Evolutionary conservation across 2,888 invertebrate genomes (phyloP).

Genomic region (Drosophila rubida): DNA sequence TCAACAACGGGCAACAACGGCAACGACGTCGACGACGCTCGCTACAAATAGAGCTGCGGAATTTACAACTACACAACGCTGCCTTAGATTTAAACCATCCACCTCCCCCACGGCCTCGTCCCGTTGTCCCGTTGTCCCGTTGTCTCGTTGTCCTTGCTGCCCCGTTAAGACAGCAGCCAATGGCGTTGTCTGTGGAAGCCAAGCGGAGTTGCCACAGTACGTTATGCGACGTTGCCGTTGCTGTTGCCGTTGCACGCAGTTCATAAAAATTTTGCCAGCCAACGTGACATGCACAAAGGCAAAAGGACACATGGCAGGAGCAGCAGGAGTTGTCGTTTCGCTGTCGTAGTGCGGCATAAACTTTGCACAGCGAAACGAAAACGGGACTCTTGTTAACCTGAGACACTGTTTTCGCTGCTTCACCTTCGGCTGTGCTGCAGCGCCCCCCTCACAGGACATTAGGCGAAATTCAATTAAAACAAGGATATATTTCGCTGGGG

Average conservation of each 20-base stretch:
- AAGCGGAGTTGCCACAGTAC: conserved; percentile 47
- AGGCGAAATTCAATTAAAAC: conserved; percentile 76
- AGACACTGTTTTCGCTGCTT: conserved; percentile 15
- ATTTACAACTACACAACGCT: conserved; percentile 67
- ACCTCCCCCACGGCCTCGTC: neutral
- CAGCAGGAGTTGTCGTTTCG: conserved; percentile 1
- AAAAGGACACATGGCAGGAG: conserved; percentile 67
- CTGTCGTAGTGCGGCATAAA: conserved; percentile 65
- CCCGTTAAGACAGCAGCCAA: conserved; percentile 54
- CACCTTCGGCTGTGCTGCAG: too few relatives aligned
- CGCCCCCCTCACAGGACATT: conserved; percentile 52
- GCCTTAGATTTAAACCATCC: conserved; percentile 36
- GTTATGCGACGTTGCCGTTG: conserved; percentile 26
- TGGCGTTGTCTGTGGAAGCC: conserved; percentile 38
- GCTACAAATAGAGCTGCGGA: conserved; percentile 75
- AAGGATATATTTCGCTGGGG: conserved; percentile 70
- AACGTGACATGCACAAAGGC: conserved; percentile 77
- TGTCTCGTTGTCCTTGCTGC: conserved; percentile 4
- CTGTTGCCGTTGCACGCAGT: conserved; percentile 63
- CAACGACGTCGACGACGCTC: conserved; percentile 40
- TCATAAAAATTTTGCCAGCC: conserved; percentile 77
- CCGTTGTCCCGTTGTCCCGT: conserved; percentile 1
- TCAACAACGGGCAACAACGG: conserved; percentile 33
- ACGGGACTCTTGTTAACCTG: conserved; percentile 70
- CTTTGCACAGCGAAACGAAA: conserved; percentile 42